Base-by-base conservation (phyloP, 2,797 vertebrate genomes). In the Anguilla marmorata region DNA sequence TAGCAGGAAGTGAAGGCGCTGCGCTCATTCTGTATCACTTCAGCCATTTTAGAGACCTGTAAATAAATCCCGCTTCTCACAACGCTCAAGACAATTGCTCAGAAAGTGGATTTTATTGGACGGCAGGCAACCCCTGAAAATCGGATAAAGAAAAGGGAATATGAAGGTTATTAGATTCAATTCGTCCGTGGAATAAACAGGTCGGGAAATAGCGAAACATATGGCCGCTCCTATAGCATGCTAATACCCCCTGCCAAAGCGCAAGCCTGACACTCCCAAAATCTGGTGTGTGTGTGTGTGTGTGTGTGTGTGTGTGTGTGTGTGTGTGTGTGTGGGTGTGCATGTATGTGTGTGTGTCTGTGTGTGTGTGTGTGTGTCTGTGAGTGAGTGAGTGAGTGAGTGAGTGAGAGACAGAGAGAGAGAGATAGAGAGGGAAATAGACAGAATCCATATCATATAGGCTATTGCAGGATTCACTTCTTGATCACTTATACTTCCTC, bases 191-290 rank as follows among this genome's bases (percentile, higher is more conserved):
- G 63, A 52, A 19, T 74, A 14, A 72, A 27, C 8, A 6, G 48
- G 63, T 91, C 80, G 37, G 45, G 63, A 89, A 91, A 92, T 88
- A 92, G 58, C 86, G 91, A 90, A 91, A 84, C 95, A 96, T 95
- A 96, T 96, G 95, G 94, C 88, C 88, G 91, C 94, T 93, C 94
- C 94, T 94, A 94, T 94, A 94, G 94, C 88, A 92, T 91, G 1
- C 41, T 54, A 87, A 60, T n/a, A 84, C 86, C 60, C 69, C 86
- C 89, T 79, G 72, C 87, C 60, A 58, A 54, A 85, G 60, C 83
- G 21, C 27, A 56, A 27, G 48, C 56, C 45, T 48, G 45, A 63
- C 86, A 21, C 56, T 58, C 48, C 82, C 87, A 82, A 87, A 30
- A 83, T 9, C 48, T 80, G 58, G 58, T 33, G 63, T 85, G 82